These are phyloP conservation scores for Oophaga pumilio DNA, from an alignment of 2,113 vertebrate species.

Conservation along the genomic window DNA sequence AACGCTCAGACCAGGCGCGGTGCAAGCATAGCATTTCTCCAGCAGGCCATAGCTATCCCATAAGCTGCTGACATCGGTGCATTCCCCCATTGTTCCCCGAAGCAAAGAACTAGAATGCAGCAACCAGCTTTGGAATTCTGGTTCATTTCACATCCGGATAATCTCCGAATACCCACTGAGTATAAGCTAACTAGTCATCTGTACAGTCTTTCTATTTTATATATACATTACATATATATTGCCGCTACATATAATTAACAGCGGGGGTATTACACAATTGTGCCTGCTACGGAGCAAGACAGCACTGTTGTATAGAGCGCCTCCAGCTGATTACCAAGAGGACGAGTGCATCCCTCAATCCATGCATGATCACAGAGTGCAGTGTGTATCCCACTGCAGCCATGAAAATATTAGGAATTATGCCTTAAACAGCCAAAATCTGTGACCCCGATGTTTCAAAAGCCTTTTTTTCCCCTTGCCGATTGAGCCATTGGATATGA, in stretches of 20 bases:
- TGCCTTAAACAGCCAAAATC: slow-evolving; percentile 21
- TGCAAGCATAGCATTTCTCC: neutral
- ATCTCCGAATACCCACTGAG: slow-evolving; percentile 18
- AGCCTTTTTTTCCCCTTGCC: neutral
- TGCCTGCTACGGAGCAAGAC: slow-evolving; percentile 8
- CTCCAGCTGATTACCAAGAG: slow-evolving; percentile 11
- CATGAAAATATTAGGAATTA: neutral
- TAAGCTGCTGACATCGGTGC: neutral
- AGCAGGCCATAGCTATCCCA: neutral
- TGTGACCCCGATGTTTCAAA: neutral
- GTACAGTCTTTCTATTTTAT: slow-evolving; percentile 27
- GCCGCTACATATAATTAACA: neutral
- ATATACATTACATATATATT: slow-evolving; percentile 11
- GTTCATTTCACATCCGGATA: neutral
- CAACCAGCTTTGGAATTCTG: neutral
- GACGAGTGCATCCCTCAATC: slow-evolving; percentile 15
- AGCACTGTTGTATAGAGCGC: neutral
- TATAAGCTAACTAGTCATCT: slow-evolving; percentile 22
- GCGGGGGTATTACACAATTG: slow-evolving; percentile 18
- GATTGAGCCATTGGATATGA: neutral
- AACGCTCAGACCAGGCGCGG: neutral
- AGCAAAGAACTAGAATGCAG: neutral
- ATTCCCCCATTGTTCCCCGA: neutral
- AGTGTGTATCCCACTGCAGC: neutral
- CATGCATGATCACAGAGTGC: slow-evolving; percentile 9